Evolutionary conservation across 2,797 vertebrate genomes (phyloP), one percentile per base, ranked within the genome.

Genomic region (Cygnus olor): DNA sequence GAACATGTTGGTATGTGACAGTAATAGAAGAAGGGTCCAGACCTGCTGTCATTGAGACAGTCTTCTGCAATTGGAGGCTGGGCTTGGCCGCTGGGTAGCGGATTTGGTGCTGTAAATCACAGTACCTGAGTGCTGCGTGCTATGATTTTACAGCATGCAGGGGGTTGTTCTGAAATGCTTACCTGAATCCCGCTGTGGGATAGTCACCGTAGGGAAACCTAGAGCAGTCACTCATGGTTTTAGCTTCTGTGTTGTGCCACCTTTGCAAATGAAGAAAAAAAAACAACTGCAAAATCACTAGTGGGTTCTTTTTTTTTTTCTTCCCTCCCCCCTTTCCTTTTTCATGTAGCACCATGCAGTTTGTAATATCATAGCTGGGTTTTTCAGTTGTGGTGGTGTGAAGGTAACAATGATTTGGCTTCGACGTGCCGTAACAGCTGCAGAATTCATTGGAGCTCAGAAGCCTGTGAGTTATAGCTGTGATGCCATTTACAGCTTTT

Each of bases 361-460:
- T 77, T 64, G 86, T 85, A 93, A 78, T 87, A 89, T 74, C 84
- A 32, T 94, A 94, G 93, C 80, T 96, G 94, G 44, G 34, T 58
- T 89, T 95, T 96, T 93, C 94, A 95, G 86, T 94, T 94, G 86
- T 90, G 86, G 57, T 94, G 84, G 93, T 93, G 94, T 95, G 95
- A 96, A 95, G 95, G 94, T 96, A 97, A 93, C 95, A 96, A 96
- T 95, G 96, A 95, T 96, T 96, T 96, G 93, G 93, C 91, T 95
- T 90, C 49, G 10, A 30, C 0, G 22, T 90, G 86, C 89, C 0
- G 6, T 53, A 95, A 85, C 96, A 96, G 96, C 96, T 97, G 96
- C 86, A 95, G 93, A 93, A 96, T 93, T 96, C 95, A 90, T 85
- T 93, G 88, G 91, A 96, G 91, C 88, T 95, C 90, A 96, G 91